A percentile compares a stretch with the other conserved stretches of the same genome.
Evolutionary conservation across 2,113 vertebrate species (phyloP).

Genomic region (Paradoxurus hermaphroditus): DNA sequence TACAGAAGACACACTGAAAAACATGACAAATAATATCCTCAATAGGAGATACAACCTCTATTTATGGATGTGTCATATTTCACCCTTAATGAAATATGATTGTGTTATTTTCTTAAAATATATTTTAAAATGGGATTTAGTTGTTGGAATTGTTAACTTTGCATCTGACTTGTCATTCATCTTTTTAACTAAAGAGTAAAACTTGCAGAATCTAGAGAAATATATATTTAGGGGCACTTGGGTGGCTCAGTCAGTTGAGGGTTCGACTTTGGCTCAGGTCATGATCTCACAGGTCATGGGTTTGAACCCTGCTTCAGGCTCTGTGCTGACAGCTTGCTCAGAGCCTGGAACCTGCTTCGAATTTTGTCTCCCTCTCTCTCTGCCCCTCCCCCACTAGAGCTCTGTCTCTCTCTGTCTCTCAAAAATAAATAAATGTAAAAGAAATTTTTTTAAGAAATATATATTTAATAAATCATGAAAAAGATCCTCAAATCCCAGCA

Average conservation of each 20-base stretch:
- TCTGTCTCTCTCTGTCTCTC: too few relatives aligned
- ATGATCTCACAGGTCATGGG: too few relatives aligned
- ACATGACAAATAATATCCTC: neutral
- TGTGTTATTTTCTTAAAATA: neutral
- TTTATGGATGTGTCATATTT: neutral
- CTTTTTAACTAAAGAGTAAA: neutral
- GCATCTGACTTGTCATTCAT: neutral
- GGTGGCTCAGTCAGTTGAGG: too few relatives aligned
- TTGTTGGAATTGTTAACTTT: neutral
- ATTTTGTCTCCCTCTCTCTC: too few relatives aligned
- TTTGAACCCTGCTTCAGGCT: too few relatives aligned
- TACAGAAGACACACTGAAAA: neutral
- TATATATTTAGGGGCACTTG: neutral
- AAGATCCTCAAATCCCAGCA: neutral
- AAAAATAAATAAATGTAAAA: too few relatives aligned
- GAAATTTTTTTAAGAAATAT: too few relatives aligned
- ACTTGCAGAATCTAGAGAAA: neutral
- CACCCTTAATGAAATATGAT: neutral
- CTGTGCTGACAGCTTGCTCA: too few relatives aligned
- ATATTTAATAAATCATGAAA: neutral
- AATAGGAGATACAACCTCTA: neutral
- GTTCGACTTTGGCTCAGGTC: too few relatives aligned
- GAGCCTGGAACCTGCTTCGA: too few relatives aligned
- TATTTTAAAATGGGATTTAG: neutral
- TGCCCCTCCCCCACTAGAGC: too few relatives aligned